Evolutionary conservation across 2,113 vertebrate genomes (phyloP).

Genomic region (Drymodes brunneopygia): DNA sequence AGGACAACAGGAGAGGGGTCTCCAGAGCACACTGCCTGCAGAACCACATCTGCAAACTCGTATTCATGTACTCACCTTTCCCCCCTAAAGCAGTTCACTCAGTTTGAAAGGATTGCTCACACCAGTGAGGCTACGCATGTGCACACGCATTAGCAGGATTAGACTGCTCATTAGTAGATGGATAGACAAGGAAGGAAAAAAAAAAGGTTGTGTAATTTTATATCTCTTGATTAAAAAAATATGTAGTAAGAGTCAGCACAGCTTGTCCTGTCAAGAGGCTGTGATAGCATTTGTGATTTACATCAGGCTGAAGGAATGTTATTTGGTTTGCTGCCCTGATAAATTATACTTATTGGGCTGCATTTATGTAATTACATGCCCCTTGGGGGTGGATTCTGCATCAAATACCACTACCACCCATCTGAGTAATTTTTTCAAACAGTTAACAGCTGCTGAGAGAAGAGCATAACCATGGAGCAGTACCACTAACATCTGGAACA

Average conservation of each 20-base stretch:
- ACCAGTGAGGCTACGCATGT: neutral
- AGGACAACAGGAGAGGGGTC: neutral
- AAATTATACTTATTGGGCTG: constrained; percentile 39
- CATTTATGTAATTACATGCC: constrained; percentile 48
- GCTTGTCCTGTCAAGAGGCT: constrained; percentile 1
- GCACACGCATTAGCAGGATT: neutral
- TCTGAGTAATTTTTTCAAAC: constrained; percentile 73
- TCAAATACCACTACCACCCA: constrained; percentile 71
- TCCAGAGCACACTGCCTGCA: neutral
- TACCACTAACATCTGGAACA: constrained; percentile 35
- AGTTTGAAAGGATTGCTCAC: neutral
- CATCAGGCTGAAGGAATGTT: constrained; percentile 31
- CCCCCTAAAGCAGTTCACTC: neutral
- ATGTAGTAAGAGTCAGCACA: neutral
- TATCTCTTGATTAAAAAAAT: neutral
- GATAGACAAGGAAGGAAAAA: neutral
- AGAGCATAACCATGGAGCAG: constrained; percentile 47
- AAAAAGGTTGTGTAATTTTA: neutral
- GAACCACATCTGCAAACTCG: neutral
- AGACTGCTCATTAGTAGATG: neutral
- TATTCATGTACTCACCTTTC: neutral
- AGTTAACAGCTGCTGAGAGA: constrained; percentile 67
- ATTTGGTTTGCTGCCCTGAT: constrained; percentile 3
- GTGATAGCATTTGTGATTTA: neutral
- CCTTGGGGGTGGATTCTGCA: constrained; percentile 34